Base-by-base conservation (phyloP, 2,797 vertebrate species). In the Hemitrygon akajei region DNA sequence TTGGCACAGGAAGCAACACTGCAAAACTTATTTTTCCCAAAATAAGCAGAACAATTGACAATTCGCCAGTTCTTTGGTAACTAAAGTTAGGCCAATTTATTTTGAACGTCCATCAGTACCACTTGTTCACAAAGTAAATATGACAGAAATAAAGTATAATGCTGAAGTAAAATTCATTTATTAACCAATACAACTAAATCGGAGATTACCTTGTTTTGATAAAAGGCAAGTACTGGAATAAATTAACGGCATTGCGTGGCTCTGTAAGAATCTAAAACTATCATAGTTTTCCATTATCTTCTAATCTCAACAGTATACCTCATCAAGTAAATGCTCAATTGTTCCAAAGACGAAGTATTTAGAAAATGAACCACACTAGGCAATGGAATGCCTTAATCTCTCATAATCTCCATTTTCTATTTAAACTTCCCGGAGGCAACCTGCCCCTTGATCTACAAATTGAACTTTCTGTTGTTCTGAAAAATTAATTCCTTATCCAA, bases 371-470 rank as follows among this genome's bases (percentile, higher is more conserved):
- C 34, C 25, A 56, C 75, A 92, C 20, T 30, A 16, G 69, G 71
- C 91, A 92, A 27, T 56, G 66, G 91, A 92, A 92, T 73, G 69
- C 40, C 25, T 47, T 92, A 73, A 92, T 92, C 71, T 92, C 91
- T 69, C 16, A 22, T 92, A 92, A 92, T 75, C 91, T 92, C 10
- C 71, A 71, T 91, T 92, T 75, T 92, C 69, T 75, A 92, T 92
- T 73, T 75, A 92, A 56, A 30, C 40, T 27, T 25, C 25, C 25
- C 71, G 16, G 91, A 75, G 71, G 37, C 37, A 75, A 56, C 86
- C 86, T 89, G 86, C 75, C 91, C 63, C 56, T 75, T 92, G 69
- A 92, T 92, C 91, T 75, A 56, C 66, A 92, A 75, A 34, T 22
- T 75, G 69, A 92, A 92, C 69, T 75, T 56, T 56, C 91, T 16